Base-by-base conservation (phyloP, 2,797 vertebrate genomes). In the Corythornis leucogaster region DNA sequence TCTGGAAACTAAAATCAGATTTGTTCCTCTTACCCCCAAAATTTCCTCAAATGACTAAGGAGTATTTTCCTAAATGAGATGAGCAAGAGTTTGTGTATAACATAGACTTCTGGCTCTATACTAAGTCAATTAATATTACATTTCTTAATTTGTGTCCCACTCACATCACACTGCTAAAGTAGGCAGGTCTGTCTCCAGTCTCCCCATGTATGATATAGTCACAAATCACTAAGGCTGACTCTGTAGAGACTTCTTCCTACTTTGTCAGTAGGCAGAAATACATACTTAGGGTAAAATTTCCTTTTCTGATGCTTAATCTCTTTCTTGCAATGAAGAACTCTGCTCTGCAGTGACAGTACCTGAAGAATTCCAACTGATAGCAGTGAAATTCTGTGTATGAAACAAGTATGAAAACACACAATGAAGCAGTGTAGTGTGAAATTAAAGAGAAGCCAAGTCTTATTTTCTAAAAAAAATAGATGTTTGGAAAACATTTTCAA, bases 291-390 rank as follows among this genome's bases (percentile, higher is more conserved):
- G 55, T 76, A 78, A 78, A 85, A 92, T 30, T 66, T 45, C 18
- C 59, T 25, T 81, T 87, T 66, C 62, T 57, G 55, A 92, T 33
- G 35, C 55, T 87, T 64, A 33, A 55, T 50, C 85, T 87, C 73
- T 79, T 80, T 76, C 38, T 89, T 95, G 93, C 93, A 96, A 85
- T 89, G 92, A 94, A 95, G 87, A 95, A 73, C 58, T 87, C 76
- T 85, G 55, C 66, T 94, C 94, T 93, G 94, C 93, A 94, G 91
- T 93, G 89, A 87, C 82, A 94, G 67, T 74, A 94, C 55, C 70
- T 83, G 87, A 85, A 89, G 92, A 94, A 95, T 94, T 92, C 51
- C 82, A 91, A 66, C 89, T 69, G 89, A 80, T 43, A 83, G 46
- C 58, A 83, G 35, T 38, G 26, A 80, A 91, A 64, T 87, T 78